Evolutionary conservation across 2,797 vertebrate species (phyloP), one percentile per base, ranked within the genome.

Genomic region (Nyctalus aviator): DNA sequence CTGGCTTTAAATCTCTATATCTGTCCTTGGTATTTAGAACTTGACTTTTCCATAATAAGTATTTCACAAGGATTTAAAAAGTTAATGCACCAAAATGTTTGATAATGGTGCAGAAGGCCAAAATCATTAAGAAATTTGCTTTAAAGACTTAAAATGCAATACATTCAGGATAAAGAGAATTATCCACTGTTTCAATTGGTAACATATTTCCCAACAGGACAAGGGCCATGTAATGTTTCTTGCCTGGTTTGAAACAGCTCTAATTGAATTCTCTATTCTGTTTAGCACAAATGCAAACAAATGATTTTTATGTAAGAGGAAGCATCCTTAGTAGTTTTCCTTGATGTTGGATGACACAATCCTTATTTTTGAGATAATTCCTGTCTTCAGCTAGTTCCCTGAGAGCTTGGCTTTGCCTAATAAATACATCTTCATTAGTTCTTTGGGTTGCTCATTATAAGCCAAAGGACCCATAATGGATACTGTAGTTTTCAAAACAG

Each of bases 41-140:
- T 30, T 55, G 37, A 66, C 13, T 75, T 90, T 78, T 88, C 55
- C 90, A 3, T 66, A 71, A 13, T 14, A 73, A 90, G 30, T 59
- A 71, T 41, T 78, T 37, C 27, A 18, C 23, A 85, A 69, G 20
- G 44, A 73, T 75, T 91, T 76, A n/a, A 87, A 83, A 93, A 89
- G 18, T 57, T 37, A 25, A 46, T 64, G 10, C 17, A 64, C n/a
- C 13, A 66, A 53, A 77, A 66, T 93, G n/a, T 85, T 95, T 91
- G 44, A 77, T 78, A 73, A 57, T 88, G 57, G 18, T 66, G 27
- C 35, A 57, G 30, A 78, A 88, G 50, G 72, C 64, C 23, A 57
- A 93, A 76, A 88, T 53, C 69, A 92, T 72, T 55, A 76, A 62
- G 32, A 78, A 8, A 53, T 87, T 94, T 77, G 53, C 82, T 89